Percentiles rank a stretch among this genome's conserved stretches.
Evolutionary conservation across 2,888 invertebrate species (phyloP).

Genomic region (Amblyjoppa fuscipennis): DNA sequence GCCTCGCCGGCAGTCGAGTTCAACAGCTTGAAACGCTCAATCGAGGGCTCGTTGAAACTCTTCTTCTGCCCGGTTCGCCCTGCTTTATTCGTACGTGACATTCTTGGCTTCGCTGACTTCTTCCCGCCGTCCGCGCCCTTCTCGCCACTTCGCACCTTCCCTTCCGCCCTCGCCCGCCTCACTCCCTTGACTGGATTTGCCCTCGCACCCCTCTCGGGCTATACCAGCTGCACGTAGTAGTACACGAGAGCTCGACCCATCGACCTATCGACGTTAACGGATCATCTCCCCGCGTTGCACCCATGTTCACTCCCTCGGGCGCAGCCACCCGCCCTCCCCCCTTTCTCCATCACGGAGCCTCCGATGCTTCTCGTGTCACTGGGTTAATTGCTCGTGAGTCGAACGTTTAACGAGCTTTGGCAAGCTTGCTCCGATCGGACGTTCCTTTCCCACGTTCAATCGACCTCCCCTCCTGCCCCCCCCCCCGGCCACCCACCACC

Average conservation of each 20-base stretch:
- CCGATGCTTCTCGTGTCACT: slow-evolving; percentile 65
- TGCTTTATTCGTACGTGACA: slow-evolving; percentile 45
- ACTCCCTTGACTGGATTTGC: neutral
- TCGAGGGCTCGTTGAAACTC: slow-evolving; percentile 4
- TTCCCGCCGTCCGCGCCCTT: slow-evolving; percentile 4
- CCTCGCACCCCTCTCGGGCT: neutral
- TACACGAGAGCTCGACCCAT: slow-evolving; percentile 60
- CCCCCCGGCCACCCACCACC: neutral
- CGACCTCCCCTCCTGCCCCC: neutral
- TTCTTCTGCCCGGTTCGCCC: neutral
- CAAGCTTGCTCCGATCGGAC: slow-evolving; percentile 37
- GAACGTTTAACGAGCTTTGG: slow-evolving; percentile 65
- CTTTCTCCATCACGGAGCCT: slow-evolving; percentile 41
- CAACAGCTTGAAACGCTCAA: slow-evolving; percentile 7
- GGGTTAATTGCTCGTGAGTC: slow-evolving; percentile 67
- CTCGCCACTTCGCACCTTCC: slow-evolving; percentile 17
- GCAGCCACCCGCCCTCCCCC: slow-evolving; percentile 8
- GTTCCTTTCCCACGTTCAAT: slow-evolving; percentile 12
- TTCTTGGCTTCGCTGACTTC: slow-evolving; percentile 36
- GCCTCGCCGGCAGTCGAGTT: neutral
- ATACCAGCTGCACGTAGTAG: slow-evolving; percentile 38
- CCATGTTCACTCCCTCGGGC: slow-evolving; percentile 56
- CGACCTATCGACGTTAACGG: slow-evolving; percentile 67
- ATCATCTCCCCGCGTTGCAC: slow-evolving; percentile 60
- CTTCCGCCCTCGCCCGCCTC: neutral